Evolutionary conservation across 2,797 vertebrate genomes (phyloP).

Genomic region (Falco cherrug): DNA sequence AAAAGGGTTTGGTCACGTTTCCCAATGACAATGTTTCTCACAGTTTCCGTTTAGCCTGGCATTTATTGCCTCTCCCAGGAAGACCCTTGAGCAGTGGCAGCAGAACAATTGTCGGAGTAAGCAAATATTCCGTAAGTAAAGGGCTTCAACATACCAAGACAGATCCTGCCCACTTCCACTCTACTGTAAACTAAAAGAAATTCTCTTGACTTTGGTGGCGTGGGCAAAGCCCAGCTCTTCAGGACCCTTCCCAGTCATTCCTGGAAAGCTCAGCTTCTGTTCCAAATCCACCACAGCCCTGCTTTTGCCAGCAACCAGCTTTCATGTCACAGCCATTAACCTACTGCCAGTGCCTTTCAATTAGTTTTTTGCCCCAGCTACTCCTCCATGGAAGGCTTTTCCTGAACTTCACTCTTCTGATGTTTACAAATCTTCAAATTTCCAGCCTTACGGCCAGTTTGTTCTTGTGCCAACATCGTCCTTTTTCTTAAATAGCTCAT

Average conservation of each 20-base stretch:
- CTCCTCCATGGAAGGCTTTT: slow-evolving; percentile 24
- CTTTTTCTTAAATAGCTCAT: slow-evolving; percentile 62
- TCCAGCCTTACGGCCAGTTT: slow-evolving; percentile 48
- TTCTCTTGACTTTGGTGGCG: not conserved
- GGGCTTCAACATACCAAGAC: not conserved
- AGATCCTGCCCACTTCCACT: not conserved
- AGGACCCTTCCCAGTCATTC: not conserved
- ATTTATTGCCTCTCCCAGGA: not conserved
- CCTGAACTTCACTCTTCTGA: slow-evolving; percentile 39
- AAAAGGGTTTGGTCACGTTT: not conserved
- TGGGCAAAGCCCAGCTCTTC: not conserved
- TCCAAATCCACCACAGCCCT: slow-evolving; percentile 1
- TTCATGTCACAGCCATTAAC: slow-evolving; percentile 22
- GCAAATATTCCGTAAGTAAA: not conserved
- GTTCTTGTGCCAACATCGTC: slow-evolving; percentile 69
- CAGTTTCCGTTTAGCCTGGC: not conserved
- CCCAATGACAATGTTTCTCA: not conserved
- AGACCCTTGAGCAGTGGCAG: not conserved
- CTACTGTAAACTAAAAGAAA: not conserved
- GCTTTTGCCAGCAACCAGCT: not conserved
- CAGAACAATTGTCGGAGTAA: not conserved
- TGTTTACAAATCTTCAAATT: slow-evolving; percentile 58
- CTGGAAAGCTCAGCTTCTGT: slow-evolving; percentile 26
- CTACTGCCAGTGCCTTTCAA: not conserved
- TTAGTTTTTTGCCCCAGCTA: not conserved